Evolutionary conservation across 1,140 invertebrate species (phyloP).

Genomic region (Drosophila nikananu): DNA sequence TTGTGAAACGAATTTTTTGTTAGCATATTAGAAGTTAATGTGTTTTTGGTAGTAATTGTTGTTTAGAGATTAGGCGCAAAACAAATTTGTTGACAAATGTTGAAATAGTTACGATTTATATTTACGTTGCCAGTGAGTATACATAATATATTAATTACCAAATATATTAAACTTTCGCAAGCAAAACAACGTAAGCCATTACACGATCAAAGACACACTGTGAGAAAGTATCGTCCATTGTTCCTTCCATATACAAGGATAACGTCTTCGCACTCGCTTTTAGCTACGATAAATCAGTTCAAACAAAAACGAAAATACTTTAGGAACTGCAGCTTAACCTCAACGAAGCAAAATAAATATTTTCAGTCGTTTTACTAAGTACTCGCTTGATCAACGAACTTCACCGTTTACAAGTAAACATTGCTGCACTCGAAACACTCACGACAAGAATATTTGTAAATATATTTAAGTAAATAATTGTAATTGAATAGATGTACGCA

Average conservation of each 20-base stretch:
- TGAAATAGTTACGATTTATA: conserved; percentile 65
- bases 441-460: conserved; percentile 69
- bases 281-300: conserved; percentile 47
- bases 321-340: conserved; percentile 33
- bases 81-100: conserved; percentile 57
- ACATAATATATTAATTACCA: conserved; percentile 38
- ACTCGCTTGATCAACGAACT: conserved; percentile 32
- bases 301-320: conserved; percentile 17
- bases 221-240: conserved; percentile 77
- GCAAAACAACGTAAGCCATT: conserved; percentile 24
- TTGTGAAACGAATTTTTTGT: conserved; percentile 66
- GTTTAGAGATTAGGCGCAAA: conserved; percentile 49
- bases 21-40: conserved; percentile 66
- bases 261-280: conserved; percentile 67
- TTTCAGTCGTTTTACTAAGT: conserved; percentile 40
- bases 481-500: conserved; percentile 56
- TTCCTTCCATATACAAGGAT: conserved; percentile 74
- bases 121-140: conserved; percentile 70
- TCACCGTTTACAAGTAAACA: conserved; percentile 25
- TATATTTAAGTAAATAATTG: conserved; percentile 69
- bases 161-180: conserved; percentile 23
- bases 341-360: conserved; percentile 29
- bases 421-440: conserved; percentile 21
- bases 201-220: conserved; percentile 62
- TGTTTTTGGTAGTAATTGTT: conserved; percentile 70